Conservation (phyloP, 2,797 vertebrate species). For the Bradypodion ventrale region DNA sequence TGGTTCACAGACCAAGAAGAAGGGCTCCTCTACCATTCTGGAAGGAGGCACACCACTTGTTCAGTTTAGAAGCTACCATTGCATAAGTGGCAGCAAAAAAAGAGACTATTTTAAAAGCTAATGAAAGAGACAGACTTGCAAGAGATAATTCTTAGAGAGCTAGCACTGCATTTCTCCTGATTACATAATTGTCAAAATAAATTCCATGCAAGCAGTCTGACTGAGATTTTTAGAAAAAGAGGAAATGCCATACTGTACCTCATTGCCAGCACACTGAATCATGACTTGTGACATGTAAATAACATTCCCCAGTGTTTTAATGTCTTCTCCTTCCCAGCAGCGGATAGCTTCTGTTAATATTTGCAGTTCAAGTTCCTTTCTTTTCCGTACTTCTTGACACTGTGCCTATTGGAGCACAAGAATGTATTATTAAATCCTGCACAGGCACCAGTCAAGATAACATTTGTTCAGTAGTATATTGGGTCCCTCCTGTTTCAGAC, state of each 20-base stretch:
- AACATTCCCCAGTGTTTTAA: constrained; percentile 89
- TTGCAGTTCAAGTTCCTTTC: constrained; percentile 96
- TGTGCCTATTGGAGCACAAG: constrained; percentile 79
- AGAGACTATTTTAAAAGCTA: background rate
- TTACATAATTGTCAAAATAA: background rate
- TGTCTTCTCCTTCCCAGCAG: constrained; percentile 96
- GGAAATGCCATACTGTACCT: constrained; percentile 82
- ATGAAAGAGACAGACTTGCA: background rate
- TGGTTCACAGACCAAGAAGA: too few species aligned
- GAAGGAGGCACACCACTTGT: too few species aligned
- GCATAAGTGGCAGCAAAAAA: background rate
- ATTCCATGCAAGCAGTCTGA: background rate
- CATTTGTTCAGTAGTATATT: background rate
- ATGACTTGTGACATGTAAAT: constrained; percentile 96
- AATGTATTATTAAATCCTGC: background rate
- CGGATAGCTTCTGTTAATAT: constrained; percentile 95
- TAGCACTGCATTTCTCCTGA: background rate
- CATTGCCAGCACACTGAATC: constrained; percentile 90
- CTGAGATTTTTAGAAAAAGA: background rate
- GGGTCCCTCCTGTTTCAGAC: background rate
- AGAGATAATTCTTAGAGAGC: background rate
- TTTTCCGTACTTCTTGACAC: constrained; percentile 96
- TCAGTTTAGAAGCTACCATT: background rate
- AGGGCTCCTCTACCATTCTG: too few species aligned
- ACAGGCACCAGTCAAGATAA: background rate